Evolutionary conservation across 2,113 vertebrate species (phyloP).

Genomic region (Salvelinus alpinus): DNA sequence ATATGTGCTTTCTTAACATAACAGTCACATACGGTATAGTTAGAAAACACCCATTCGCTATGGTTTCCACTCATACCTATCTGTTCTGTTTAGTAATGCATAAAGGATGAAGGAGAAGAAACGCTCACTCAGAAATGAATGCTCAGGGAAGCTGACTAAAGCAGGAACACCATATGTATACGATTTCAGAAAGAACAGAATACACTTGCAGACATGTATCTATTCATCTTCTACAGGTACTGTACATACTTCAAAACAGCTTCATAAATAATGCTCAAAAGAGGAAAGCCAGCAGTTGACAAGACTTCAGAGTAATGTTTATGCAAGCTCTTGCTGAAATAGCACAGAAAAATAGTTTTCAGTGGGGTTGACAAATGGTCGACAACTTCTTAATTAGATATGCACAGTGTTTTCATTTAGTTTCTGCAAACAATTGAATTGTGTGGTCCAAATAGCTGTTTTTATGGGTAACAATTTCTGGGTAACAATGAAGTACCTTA

Average conservation of each 20-base stretch:
- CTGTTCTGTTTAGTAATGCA: slow-evolving; percentile 21
- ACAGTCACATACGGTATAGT: neutral
- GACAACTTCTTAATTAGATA: too few relatives aligned
- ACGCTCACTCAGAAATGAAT: slow-evolving; percentile 8
- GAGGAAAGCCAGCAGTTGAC: neutral
- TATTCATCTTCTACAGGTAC: slow-evolving; percentile 2
- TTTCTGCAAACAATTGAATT: neutral
- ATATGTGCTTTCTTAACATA: slow-evolving; percentile 8
- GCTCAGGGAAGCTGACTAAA: neutral
- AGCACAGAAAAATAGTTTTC: neutral
- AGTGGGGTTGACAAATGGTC: too few relatives aligned
- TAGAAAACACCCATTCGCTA: neutral
- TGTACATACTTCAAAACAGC: neutral
- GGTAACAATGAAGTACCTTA: too few relatives aligned
- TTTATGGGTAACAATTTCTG: too few relatives aligned
- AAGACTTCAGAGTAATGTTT: neutral
- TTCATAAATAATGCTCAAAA: slow-evolving; percentile 23
- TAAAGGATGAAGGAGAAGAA: slow-evolving; percentile 7
- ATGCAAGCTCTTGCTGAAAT: neutral
- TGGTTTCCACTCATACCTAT: neutral
- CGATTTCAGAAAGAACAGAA: neutral
- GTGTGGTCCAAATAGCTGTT: too few relatives aligned
- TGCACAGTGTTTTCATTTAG: neutral
- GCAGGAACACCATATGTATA: neutral
- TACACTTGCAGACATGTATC: neutral